Evolutionary conservation across 2,113 vertebrate species (phyloP), one percentile per base, ranked within the genome.

Genomic region (Notiomystis cincta): DNA sequence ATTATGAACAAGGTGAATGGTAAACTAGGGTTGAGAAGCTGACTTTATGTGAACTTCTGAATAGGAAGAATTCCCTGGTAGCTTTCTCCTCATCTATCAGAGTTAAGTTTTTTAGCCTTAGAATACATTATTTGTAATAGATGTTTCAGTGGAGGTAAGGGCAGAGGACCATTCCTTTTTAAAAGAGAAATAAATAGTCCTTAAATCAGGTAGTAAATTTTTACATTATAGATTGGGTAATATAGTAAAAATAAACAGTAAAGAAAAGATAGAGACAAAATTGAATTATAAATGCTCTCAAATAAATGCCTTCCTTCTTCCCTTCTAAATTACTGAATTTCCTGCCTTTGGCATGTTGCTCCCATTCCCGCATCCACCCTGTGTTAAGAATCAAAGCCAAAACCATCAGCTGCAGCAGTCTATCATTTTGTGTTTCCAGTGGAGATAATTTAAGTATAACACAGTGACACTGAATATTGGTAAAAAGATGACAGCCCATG

Each of bases 361-460:
- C 87, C 50, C 53, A 15, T 78, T 51, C 57, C 62, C 2, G 8
- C 61, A 81, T 89, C 81, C 9, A 40, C 65, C 78, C 96, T 79
- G 51, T 81, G 25, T 94, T 97, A 91, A 89, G 42, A 97, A 87
- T 91, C 87, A 51, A 90, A 97, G 54, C 38, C 65, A 90, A 97
- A 97, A 87, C 65, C 72, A 80, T 90, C 67, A 86, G 25, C 56
- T 93, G 48, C 84, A 95, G 93, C 89, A 90, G 87, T 90, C 95
- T 96, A 47, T 97, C 83, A 93, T 96, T 96, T 90, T 90, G 87
- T 96, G 95, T 93, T 97, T 97, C 97, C 95, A 97, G 87, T 91
- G 65, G 96, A 97, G 93, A 96, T 97, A 97, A 97, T 98, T 97
- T 96, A 97, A 90, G 93, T 92, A 72, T 84, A 95, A 90, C 56